Percentiles rank a stretch among this genome's conserved stretches.
These are phyloP conservation scores for Amniataba percoides DNA, from an alignment of 2,797 vertebrate species.

Conservation along the genomic window DNA sequence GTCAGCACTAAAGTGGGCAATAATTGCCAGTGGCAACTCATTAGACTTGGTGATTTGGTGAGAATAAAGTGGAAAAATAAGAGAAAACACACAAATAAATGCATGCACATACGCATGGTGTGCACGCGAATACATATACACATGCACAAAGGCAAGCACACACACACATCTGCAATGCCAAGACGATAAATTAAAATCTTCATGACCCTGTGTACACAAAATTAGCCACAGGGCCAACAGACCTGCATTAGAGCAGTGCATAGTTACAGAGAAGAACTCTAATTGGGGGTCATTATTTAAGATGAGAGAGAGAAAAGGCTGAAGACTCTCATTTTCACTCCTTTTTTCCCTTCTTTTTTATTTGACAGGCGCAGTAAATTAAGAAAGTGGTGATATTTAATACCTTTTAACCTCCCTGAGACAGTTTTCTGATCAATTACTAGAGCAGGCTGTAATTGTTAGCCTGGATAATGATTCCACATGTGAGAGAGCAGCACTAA, in stretches of 20 bases:
- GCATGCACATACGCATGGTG: conserved; percentile 28
- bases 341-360: conserved; percentile 77
- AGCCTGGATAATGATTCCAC: conserved; percentile 86
- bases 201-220: conserved; percentile 85
- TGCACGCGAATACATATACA: conserved; percentile 17
- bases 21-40: conserved; percentile 86
- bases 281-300: conserved; percentile 87
- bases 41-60: conserved; percentile 85
- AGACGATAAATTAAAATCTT: conserved; percentile 81
- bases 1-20: conserved; percentile 84
- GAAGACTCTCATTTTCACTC: conserved; percentile 83
- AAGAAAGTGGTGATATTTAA: conserved; percentile 88
- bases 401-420: conserved; percentile 86
- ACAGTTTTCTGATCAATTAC: conserved; percentile 89
- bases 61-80: conserved; percentile 78
- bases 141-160: conserved; percentile 23
- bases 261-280: conserved; percentile 81
- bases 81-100: conserved; percentile 66
- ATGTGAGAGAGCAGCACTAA: conserved; percentile 80
- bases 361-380: conserved; percentile 87
- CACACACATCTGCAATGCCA: conserved; percentile 54
- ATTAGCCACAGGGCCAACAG: conserved; percentile 83
- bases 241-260: conserved; percentile 79
- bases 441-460: conserved; percentile 86
- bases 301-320: conserved; percentile 75